Evolutionary conservation across 2,888 invertebrate genomes (phyloP).

Genomic region (Rhopalosiphum nymphaeae): DNA sequence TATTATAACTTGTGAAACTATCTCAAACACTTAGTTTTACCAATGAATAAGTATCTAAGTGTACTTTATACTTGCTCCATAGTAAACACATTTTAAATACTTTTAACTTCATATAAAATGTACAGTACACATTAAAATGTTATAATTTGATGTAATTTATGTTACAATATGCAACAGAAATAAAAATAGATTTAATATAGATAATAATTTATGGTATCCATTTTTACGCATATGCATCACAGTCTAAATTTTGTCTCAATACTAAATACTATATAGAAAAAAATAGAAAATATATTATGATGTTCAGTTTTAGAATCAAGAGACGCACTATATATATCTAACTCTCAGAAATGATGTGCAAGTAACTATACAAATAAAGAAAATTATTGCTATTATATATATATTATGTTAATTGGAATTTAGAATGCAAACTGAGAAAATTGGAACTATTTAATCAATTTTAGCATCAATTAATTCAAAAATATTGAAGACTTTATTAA

Average conservation of each 20-base stretch:
- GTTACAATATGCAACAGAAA: neutral
- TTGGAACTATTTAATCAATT: neutral
- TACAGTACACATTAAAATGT: neutral
- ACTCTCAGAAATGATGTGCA: neutral
- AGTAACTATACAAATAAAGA: neutral
- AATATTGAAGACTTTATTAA: neutral
- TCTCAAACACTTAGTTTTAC: neutral
- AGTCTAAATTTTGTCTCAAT: neutral
- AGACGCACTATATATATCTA: neutral
- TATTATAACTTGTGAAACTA: conserved; percentile 35
- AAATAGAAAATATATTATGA: neutral
- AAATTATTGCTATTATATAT: neutral
- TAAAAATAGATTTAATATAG: neutral
- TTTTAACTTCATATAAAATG: neutral
- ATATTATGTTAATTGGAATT: neutral
- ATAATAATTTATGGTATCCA: neutral
- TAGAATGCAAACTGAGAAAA: neutral
- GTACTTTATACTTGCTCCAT: conserved; percentile 14
- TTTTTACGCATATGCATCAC: neutral
- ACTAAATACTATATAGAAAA: neutral
- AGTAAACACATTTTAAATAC: neutral
- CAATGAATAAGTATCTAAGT: neutral
- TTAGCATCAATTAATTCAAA: neutral
- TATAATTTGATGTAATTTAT: neutral
- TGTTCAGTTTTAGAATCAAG: neutral